Evolutionary conservation across 2,888 invertebrate species (phyloP).

Genomic region (Altica lythri): DNA sequence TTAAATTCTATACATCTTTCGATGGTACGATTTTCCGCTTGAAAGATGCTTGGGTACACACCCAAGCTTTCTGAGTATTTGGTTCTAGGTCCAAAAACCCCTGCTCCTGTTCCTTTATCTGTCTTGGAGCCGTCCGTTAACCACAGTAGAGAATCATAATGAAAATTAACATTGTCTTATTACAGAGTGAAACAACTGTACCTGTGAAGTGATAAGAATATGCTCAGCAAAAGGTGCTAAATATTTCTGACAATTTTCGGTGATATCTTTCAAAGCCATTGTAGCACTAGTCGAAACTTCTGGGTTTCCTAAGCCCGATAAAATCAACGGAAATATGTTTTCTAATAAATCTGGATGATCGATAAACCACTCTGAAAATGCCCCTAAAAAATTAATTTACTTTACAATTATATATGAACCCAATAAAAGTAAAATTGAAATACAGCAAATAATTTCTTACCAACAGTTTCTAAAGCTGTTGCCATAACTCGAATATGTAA

Average conservation of each 20-base stretch:
- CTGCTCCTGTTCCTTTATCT: too few species aligned
- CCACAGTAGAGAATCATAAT: too few species aligned
- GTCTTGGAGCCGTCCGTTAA: too few species aligned
- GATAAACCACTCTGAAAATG: slow-evolving; percentile 86
- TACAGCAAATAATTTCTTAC: slow-evolving; percentile 50
- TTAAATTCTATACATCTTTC: too few species aligned
- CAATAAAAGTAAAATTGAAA: neutral
- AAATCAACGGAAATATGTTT: slow-evolving; percentile 70
- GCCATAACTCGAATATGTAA: slow-evolving; percentile 67
- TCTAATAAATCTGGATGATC: slow-evolving; percentile 71
- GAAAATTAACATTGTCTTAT: too few species aligned
- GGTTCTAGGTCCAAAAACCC: too few species aligned
- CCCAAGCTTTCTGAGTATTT: too few species aligned
- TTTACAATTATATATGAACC: neutral
- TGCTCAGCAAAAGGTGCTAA: slow-evolving; percentile 77
- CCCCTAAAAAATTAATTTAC: slow-evolving; percentile 59
- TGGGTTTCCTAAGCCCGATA: slow-evolving; percentile 67
- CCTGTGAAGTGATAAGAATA: slow-evolving; percentile 73
- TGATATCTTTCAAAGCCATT: slow-evolving; percentile 86
- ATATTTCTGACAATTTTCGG: slow-evolving; percentile 77
- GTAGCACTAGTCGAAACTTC: slow-evolving; percentile 80
- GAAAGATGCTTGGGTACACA: too few species aligned
- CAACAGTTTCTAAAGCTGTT: slow-evolving; percentile 78
- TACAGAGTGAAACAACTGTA: too few species aligned
- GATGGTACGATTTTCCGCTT: too few species aligned